Conservation (phyloP, 2,113 vertebrate species). For the Gracilinanus agilis region DNA sequence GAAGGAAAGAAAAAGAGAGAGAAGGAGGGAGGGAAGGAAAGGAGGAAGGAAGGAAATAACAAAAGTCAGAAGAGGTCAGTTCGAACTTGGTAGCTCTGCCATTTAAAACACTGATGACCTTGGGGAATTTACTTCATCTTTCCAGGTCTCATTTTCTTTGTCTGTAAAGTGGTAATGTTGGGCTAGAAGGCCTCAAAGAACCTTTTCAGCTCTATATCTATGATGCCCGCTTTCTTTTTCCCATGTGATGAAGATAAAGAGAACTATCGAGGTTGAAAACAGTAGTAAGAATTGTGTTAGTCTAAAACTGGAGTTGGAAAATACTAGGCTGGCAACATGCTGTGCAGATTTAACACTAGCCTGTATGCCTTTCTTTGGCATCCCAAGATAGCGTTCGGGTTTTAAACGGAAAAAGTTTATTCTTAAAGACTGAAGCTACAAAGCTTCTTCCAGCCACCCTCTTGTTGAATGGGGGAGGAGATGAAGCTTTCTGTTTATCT, state of each 20-base stretch:
- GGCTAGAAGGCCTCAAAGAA: not conserved
- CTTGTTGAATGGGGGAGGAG: too few species aligned
- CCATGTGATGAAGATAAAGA: not conserved
- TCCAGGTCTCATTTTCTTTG: not conserved
- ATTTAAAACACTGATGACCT: not conserved
- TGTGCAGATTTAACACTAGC: too few species aligned
- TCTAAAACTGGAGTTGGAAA: not conserved
- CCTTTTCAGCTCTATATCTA: not conserved
- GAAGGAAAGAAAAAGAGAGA: too few species aligned
- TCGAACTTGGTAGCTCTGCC: not conserved
- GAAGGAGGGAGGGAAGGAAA: too few species aligned
- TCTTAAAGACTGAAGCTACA: too few species aligned
- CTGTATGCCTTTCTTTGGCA: too few species aligned
- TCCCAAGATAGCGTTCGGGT: too few species aligned
- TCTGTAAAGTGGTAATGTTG: not conserved
- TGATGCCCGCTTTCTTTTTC: not conserved
- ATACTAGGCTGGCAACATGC: not conserved
- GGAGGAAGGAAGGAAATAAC: not conserved
- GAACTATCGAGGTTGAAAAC: not conserved
- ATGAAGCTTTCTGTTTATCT: too few species aligned
- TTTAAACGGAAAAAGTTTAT: too few species aligned
- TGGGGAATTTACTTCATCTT: too few species aligned
- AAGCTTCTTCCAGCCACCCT: too few species aligned
- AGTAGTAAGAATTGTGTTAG: not conserved
- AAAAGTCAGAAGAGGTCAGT: not conserved